Evolutionary conservation across 2,888 invertebrate species (phyloP).

Genomic region (Drosophila affinis): DNA sequence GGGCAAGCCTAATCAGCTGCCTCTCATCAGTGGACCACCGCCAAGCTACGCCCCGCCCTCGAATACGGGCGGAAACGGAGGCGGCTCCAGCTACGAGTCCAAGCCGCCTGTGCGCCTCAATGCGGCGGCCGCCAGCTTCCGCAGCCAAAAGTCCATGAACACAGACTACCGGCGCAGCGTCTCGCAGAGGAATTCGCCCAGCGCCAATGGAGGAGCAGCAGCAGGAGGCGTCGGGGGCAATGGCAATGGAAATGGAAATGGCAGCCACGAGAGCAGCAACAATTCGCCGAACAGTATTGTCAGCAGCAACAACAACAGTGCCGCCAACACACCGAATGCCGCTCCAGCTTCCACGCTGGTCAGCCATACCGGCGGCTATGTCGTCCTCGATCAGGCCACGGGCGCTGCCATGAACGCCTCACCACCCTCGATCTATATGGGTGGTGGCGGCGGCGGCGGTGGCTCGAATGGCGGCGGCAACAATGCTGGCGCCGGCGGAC

Average conservation of each 20-base stretch:
- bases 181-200: conserved; percentile 84
- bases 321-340: conserved; percentile 70
- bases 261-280: conserved; percentile 83
- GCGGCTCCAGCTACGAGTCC: conserved; percentile 55
- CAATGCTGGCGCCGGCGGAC: conserved; percentile 48
- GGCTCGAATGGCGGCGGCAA: conserved; percentile 32
- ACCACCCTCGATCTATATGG: conserved; percentile 79
- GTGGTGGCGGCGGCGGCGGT: conserved; percentile 70
- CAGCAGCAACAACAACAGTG: conserved; percentile 57
- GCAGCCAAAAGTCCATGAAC: conserved; percentile 80
- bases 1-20: conserved; percentile 73
- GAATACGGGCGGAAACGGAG: conserved; percentile 25
- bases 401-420: conserved; percentile 62
- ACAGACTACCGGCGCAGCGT: conserved; percentile 81
- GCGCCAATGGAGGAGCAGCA: conserved; percentile 79
- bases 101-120: conserved; percentile 79
- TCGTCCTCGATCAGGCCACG: conserved; percentile 69
- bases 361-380: conserved; percentile 57
- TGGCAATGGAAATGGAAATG: conserved; percentile 42
- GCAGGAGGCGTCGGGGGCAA: conserved; percentile 22
- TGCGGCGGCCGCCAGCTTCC: conserved; percentile 77
- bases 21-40: conserved; percentile 77
- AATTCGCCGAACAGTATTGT: conserved; percentile 83
- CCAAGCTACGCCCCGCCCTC: conserved; percentile 55
- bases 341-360: conserved; percentile 58